These are phyloP conservation scores for Tanypteryx hageni DNA, from an alignment of 2,888 invertebrate genomes.

Conservation along the genomic window DNA sequence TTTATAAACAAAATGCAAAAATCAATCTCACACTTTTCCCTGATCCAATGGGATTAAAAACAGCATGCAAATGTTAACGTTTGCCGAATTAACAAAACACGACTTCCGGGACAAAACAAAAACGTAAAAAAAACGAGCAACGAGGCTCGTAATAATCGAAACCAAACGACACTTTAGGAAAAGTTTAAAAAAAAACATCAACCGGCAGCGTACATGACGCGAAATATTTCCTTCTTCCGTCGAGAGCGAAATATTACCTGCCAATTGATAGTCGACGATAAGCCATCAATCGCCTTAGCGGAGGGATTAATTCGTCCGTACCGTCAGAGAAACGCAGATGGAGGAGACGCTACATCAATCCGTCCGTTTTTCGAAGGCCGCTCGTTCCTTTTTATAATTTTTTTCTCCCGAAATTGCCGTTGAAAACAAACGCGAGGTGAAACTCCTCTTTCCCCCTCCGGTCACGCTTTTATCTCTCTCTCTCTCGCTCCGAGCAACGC, in stretches of 20 bases:
- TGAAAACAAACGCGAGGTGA: slow-evolving; percentile 7
- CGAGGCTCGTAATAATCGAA: neutral
- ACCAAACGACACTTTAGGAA: neutral
- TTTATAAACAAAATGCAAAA: too few species aligned
- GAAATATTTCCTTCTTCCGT: neutral
- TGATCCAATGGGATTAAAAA: neutral
- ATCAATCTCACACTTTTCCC: too few species aligned
- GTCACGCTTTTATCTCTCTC: neutral
- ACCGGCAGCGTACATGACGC: too few species aligned
- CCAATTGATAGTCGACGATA: neutral
- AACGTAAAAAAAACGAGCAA: neutral
- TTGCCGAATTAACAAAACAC: neutral
- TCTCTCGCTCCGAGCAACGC: neutral
- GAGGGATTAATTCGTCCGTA: neutral
- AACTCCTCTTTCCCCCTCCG: neutral
- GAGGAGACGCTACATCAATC: slow-evolving; percentile 8
- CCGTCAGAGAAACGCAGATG: neutral
- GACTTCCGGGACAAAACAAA: neutral
- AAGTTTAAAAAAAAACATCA: too few species aligned
- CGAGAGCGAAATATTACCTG: neutral
- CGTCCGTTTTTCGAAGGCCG: neutral
- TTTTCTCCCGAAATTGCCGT: neutral
- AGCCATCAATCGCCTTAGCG: slow-evolving; percentile 1
- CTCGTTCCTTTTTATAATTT: neutral
- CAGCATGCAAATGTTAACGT: neutral